These are phyloP conservation scores for Vandiemenella viatica DNA, from an alignment of 2,888 invertebrate species.

Conservation along the genomic window DNA sequence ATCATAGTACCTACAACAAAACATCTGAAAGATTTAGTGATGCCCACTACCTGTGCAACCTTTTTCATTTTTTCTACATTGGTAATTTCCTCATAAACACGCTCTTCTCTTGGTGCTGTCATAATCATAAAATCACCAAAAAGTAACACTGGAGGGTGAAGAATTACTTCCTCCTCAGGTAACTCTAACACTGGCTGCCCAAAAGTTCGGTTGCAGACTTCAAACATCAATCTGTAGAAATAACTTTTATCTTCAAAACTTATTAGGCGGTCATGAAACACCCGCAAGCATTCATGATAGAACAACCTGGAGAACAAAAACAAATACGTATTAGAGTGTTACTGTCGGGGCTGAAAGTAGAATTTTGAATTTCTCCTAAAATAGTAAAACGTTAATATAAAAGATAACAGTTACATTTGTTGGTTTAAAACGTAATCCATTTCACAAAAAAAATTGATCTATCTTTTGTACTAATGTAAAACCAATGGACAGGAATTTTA, in stretches of 20 bases:
- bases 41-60: constrained; percentile 46
- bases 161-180: constrained; percentile 40
- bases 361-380: too few relatives aligned
- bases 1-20: too few relatives aligned
- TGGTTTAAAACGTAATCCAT: too few relatives aligned
- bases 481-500: too few relatives aligned
- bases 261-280: constrained; percentile 80
- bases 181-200: constrained; percentile 41
- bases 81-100: constrained; percentile 70
- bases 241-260: constrained; percentile 67
- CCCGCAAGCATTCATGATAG: constrained; percentile 81
- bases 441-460: too few relatives aligned
- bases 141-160: constrained; percentile 49
- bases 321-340: too few relatives aligned
- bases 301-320: constrained; percentile 46
- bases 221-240: constrained; percentile 56
- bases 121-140: constrained; percentile 77
- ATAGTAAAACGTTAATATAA: too few relatives aligned
- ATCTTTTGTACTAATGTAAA: too few relatives aligned
- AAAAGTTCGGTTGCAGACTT: constrained; percentile 48
- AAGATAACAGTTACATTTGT: too few relatives aligned
- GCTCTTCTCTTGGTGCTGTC: constrained; percentile 51
- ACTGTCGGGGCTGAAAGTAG: too few relatives aligned
- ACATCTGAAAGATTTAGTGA: too few relatives aligned
- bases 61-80: constrained; percentile 52